Percentiles rank a stretch among this genome's conserved stretches.
Evolutionary conservation across 2,113 vertebrate species (phyloP).

Genomic region (Anas platyrhynchos): DNA sequence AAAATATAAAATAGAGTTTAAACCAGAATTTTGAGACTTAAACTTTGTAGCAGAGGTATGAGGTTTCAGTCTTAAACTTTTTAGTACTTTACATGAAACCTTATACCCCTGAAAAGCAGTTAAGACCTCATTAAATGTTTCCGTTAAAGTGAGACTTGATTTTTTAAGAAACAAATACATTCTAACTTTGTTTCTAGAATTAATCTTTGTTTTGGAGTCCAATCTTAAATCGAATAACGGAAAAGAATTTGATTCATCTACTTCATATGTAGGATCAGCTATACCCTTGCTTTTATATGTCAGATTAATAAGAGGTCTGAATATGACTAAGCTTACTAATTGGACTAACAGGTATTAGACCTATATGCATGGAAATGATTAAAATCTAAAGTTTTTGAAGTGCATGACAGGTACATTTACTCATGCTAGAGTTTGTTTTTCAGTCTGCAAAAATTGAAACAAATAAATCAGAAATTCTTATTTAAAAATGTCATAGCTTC

Average conservation of each 20-base stretch:
- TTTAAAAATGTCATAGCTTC: background rate
- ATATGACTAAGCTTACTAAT: background rate
- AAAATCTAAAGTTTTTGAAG: background rate
- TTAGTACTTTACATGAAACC: background rate
- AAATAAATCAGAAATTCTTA: background rate
- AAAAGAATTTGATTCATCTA: background rate
- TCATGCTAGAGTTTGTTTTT: background rate
- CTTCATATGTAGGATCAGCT: background rate
- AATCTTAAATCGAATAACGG: background rate
- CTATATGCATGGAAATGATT: background rate
- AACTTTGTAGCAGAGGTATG: background rate
- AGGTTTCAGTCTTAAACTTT: background rate
- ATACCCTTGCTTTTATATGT: background rate
- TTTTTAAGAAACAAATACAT: background rate
- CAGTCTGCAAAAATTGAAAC: background rate
- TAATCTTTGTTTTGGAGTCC: background rate
- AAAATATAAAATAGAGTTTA: background rate
- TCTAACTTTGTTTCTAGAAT: background rate
- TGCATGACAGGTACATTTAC: background rate
- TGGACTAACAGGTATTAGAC: background rate
- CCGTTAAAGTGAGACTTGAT: background rate
- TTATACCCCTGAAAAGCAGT: background rate
- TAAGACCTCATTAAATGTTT: background rate
- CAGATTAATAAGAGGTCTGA: background rate
- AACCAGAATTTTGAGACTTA: background rate